Percentiles rank a stretch among this genome's conserved stretches.
Conservation (phyloP, 1,140 invertebrate genomes). For the Micrasema longulum region DNA sequence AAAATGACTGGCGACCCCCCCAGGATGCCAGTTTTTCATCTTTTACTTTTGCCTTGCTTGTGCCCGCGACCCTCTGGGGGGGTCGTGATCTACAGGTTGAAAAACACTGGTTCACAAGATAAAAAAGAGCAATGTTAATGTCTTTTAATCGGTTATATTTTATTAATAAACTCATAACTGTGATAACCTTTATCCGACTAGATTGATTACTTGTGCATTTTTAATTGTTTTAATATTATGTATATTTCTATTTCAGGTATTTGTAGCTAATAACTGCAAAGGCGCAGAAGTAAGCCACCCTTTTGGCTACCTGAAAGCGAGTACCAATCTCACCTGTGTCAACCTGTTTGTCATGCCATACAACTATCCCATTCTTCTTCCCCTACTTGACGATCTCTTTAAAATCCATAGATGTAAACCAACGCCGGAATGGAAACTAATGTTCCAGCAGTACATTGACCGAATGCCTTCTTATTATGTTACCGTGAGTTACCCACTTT, state of each 20-base stretch:
- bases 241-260: constrained; percentile 77
- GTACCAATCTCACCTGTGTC: constrained; percentile 92
- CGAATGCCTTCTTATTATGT: constrained; percentile 98
- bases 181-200: constrained; percentile 27
- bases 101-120: too few species aligned
- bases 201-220: not conserved
- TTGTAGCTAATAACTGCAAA: constrained; percentile 90
- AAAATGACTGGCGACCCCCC: too few species aligned
- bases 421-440: constrained; percentile 87
- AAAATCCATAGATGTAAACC: constrained; percentile 91
- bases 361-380: constrained; percentile 96
- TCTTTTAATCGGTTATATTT: constrained; percentile 14
- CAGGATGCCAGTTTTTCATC: too few species aligned
- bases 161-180: constrained; percentile 1
- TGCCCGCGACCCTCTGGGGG: too few species aligned
- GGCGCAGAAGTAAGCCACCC: constrained; percentile 89
- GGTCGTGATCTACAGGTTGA: too few species aligned
- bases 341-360: constrained; percentile 99
- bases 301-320: constrained; percentile 98
- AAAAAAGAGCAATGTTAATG: constrained; percentile 28
- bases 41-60: too few species aligned
- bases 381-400: constrained; percentile 93
- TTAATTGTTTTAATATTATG: constrained; percentile 2
- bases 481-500: constrained; percentile 73
- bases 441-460: constrained; percentile 94